Evolutionary conservation across 2,797 vertebrate species (phyloP), one percentile per base, ranked within the genome.

Genomic region (Tangara arthus): DNA sequence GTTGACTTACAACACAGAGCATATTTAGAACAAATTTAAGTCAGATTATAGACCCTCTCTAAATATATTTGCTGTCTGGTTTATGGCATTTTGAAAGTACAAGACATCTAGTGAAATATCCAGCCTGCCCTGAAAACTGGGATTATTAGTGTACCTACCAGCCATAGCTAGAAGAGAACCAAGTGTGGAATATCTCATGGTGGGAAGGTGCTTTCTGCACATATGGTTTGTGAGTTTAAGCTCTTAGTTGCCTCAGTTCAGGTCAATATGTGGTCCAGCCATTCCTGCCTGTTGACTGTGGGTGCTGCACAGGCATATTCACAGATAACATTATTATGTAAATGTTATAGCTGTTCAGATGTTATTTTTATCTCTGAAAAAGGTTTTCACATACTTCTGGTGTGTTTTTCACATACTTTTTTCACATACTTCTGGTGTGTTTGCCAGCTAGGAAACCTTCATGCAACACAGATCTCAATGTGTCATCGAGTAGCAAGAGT

Each of bases 71-170:
- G 39, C 78, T 61, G 18, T 89, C 71, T 91, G 42, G 16, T 64
- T 82, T 85, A 47, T 78, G 65, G 61, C 68, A 85, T 91, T 96
- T 93, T 84, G 64, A 82, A 91, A 85, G 49, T 89, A 80, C 78
- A 84, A 28, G 78, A 73, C 37, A 82, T 95, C 52, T 59, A 73
- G 34, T 77, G 32, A 69, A 63, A 21, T 82, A 77, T 57, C 49
- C 78, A 82, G 13, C 32, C 73, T 69, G 26, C 35, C 46, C 44
- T 49, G 59, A 76, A 72, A 52, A 17, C 14, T 32, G 17, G 21
- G 37, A 16, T 87, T 79, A 11, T 84, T 81, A 24, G 12, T 2
- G 1, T 73, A 73, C 22, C 56, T 56, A 34, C 55, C 46, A 78
- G 20, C 37, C 41, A 26, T 6, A 82, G 59, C 41, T 70, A 73